These are phyloP conservation scores for Corvus hawaiiensis DNA, from an alignment of 2,113 vertebrate genomes.

Conservation along the genomic window DNA sequence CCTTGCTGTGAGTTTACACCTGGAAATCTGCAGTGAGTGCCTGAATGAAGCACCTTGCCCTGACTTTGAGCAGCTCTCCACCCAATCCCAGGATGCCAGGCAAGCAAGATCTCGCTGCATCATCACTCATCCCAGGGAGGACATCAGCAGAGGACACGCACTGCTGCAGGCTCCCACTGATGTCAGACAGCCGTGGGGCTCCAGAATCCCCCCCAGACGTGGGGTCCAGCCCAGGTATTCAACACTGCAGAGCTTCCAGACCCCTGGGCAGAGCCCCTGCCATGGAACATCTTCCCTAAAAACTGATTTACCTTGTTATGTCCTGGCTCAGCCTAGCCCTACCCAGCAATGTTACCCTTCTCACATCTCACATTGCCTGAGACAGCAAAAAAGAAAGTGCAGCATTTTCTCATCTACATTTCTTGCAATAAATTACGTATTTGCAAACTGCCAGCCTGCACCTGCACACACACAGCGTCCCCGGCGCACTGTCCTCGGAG, in stretches of 20 bases:
- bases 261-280: neutral
- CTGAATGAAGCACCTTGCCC: neutral
- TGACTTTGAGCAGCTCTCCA: conserved; percentile 17
- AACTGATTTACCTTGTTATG: neutral
- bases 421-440: neutral
- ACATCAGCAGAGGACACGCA: neutral
- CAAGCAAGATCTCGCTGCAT: conserved; percentile 34
- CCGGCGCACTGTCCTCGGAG: neutral
- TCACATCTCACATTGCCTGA: neutral
- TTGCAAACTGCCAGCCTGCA: neutral
- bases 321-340: neutral
- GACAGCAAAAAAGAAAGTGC: neutral
- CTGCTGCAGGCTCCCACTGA: neutral
- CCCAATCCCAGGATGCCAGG: neutral
- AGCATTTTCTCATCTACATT: neutral
- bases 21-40: neutral
- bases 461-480: neutral
- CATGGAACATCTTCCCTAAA: accelerated
- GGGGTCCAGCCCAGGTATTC: neutral
- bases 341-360: neutral
- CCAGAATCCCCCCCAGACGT: neutral
- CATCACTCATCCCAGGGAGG: conserved; percentile 9
- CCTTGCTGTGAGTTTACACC: neutral
- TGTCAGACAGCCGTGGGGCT: neutral
- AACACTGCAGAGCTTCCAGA: neutral